Evolutionary conservation across 2,113 vertebrate genomes (phyloP).

Genomic region (human): GRCh38 chr3:88477501-88478000

Average conservation of each 20-base stretch:
- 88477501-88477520: not conserved
- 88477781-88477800: not conserved
- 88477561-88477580: not conserved
- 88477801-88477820: not conserved
- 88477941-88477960: not conserved
- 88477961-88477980: not conserved
- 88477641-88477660: not conserved
- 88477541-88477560: not conserved
- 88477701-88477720: not conserved
- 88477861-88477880: not conserved
- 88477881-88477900: not conserved
- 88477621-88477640: not conserved
- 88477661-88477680: constrained; percentile 31
- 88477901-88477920: not conserved
- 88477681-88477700: not conserved
- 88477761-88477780: not conserved
- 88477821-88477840: not conserved
- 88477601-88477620: not conserved
- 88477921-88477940: not conserved
- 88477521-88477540: not conserved
- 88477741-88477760: not conserved
- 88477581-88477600: not conserved
- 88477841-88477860: not conserved
- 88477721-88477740: not conserved
- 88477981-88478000: not conserved